Percentiles rank a stretch among this genome's conserved stretches.
Evolutionary conservation across 2,888 invertebrate genomes (phyloP).

Genomic region (Fragum sueziense): DNA sequence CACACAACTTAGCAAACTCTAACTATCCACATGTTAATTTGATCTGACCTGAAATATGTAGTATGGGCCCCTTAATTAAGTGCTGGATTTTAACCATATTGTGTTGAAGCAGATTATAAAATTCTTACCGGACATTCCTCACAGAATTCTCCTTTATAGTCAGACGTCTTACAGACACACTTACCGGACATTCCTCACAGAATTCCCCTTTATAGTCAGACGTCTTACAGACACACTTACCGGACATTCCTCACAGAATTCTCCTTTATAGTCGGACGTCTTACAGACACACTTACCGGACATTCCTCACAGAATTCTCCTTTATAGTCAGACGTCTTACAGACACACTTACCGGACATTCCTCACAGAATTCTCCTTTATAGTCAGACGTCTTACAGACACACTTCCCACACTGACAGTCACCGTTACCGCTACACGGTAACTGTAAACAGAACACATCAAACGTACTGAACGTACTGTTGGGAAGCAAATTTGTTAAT

Average conservation of each 20-base stretch:
- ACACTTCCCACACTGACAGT: slow-evolving; percentile 95
- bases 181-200: slow-evolving; percentile 96
- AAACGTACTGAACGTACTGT: too few species aligned
- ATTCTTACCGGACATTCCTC: slow-evolving; percentile 93
- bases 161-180: slow-evolving; percentile 87
- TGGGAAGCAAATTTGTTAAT: too few species aligned
- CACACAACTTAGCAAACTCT: too few species aligned
- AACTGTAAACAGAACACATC: neutral
- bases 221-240: slow-evolving; percentile 91
- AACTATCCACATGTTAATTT: too few species aligned
- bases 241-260: slow-evolving; percentile 95
- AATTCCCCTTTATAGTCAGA: slow-evolving; percentile 86
- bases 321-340: slow-evolving; percentile 83
- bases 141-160: slow-evolving; percentile 89
- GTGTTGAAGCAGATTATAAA: too few species aligned
- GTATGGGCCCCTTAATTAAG: too few species aligned
- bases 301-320: slow-evolving; percentile 95
- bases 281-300: slow-evolving; percentile 95
- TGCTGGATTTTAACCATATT: too few species aligned
- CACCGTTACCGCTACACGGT: slow-evolving; percentile 88
- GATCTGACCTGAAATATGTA: too few species aligned
- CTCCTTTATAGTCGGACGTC: slow-evolving; percentile 85
- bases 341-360: slow-evolving; percentile 92
- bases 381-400: slow-evolving; percentile 85
- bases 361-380: slow-evolving; percentile 93